Conservation (phyloP, 1,140 invertebrate species). For the Atta colombica region DNA sequence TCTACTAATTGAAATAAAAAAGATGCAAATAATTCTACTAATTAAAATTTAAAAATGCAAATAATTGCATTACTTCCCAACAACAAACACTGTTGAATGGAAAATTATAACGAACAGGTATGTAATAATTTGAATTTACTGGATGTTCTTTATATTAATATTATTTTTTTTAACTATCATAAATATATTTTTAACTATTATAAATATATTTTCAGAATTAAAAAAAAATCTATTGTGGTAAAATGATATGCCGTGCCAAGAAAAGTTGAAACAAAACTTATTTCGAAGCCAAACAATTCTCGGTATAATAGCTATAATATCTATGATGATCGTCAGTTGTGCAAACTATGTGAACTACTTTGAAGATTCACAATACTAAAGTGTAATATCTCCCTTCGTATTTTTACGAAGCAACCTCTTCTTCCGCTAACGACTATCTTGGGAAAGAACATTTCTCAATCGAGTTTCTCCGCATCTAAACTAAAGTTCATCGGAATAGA, state of each 20-base stretch:
- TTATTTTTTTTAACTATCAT: background rate
- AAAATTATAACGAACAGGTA: too few relatives aligned
- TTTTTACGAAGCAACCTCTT: conserved; percentile 16
- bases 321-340: conserved; percentile 43
- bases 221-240: background rate
- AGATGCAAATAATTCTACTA: background rate
- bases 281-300: conserved; percentile 29
- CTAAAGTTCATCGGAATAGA: conserved; percentile 51
- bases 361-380: conserved; percentile 45
- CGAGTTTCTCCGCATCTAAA: conserved; percentile 30
- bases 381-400: conserved; percentile 42
- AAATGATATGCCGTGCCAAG: background rate
- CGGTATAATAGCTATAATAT: conserved; percentile 42
- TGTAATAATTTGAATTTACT: too few relatives aligned
- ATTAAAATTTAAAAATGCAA: too few relatives aligned
- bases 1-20: too few relatives aligned
- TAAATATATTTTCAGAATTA: conserved; percentile 4
- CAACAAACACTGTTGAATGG: too few relatives aligned
- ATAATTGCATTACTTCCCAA: too few relatives aligned
- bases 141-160: background rate
- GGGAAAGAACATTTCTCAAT: conserved; percentile 51
- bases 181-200: background rate
- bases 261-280: conserved; percentile 36
- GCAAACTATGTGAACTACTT: conserved; percentile 55
- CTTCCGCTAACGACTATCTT: conserved; percentile 26